Evolutionary conservation across 1,140 invertebrate genomes (phyloP).

Genomic region (Tetragnatha versicolor): DNA sequence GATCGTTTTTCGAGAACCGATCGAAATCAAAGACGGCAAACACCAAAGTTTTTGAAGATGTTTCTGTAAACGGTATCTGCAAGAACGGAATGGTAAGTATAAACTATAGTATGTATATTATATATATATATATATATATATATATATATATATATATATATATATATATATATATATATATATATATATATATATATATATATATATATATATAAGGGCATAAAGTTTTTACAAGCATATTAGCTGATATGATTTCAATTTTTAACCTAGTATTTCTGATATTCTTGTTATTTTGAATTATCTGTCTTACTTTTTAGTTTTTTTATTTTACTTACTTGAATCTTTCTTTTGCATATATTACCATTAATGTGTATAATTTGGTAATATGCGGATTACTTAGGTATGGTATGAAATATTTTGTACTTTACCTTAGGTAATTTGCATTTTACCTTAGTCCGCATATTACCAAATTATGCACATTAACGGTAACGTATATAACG

Average conservation of each 20-base stretch:
- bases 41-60: conserved; percentile 76
- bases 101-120: background rate
- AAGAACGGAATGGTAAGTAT: conserved; percentile 49
- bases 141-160: background rate
- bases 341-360: too few species aligned
- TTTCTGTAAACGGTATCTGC: conserved; percentile 70
- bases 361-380: too few species aligned
- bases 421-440: too few species aligned
- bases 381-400: too few species aligned
- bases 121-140: background rate
- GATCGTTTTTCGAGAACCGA: conserved; percentile 98
- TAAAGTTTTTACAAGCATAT: too few species aligned
- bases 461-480: too few species aligned
- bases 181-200: too few species aligned
- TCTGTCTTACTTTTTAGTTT: background rate
- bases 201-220: too few species aligned
- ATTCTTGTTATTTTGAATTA: background rate
- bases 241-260: background rate
- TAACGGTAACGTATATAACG: too few species aligned
- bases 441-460: too few species aligned
- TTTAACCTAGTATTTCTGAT: background rate
- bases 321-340: background rate
- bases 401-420: too few species aligned
- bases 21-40: conserved; percentile 99
- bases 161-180: background rate